Evolutionary conservation across 2,113 vertebrate genomes (phyloP), one percentile per base, ranked within the genome.

Genomic region (Apistogramma diplotaenia): DNA sequence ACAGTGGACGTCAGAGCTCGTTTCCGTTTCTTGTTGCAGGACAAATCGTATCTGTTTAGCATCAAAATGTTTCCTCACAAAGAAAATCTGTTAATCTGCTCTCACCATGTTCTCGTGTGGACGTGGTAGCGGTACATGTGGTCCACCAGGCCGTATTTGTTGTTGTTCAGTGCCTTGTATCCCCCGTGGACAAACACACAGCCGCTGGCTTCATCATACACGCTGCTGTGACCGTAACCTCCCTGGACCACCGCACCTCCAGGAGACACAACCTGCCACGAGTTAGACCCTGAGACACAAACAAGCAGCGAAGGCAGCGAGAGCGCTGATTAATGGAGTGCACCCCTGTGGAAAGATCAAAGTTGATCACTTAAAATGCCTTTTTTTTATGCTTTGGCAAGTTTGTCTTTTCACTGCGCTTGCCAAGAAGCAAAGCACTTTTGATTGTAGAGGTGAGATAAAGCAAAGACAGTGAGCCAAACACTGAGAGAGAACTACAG

Each of bases 151-250:
- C 97, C 95, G 67, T 96, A 97, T 27, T 98, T 98, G 93, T 97
- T 99, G 87, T 94, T 96, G 73, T 94, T 96, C 59, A 97, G 96
- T 0, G 96, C 96, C 92, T 97, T 98, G 94, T 97, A 98, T 43
- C 97, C 97, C 6, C 97, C 97, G 0, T 97, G 97, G 76, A 97
- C 90, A 1, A 96, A 98, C 62, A 98, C 86, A 2, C 95, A 95
- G 73, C 91, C 93, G 8, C 96, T 95, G 25, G 75, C 92, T 1
- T 91, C 72, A 61, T 98, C 97, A 25, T 96, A 97, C 79, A 96
- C 96, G 2, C 97, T 99, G 74, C 96, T 97, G 91, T 99, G 97
- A 46, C 97, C 97, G 1, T 97, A 97, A 0, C 97, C 97, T 19
- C 97, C 97, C 76, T 97, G 97, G 10, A 98, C 97, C 87, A 97